Percentiles rank a stretch among this genome's conserved stretches.
Evolutionary conservation across 2,113 vertebrate genomes (phyloP).

Genomic region (Martes martes): DNA sequence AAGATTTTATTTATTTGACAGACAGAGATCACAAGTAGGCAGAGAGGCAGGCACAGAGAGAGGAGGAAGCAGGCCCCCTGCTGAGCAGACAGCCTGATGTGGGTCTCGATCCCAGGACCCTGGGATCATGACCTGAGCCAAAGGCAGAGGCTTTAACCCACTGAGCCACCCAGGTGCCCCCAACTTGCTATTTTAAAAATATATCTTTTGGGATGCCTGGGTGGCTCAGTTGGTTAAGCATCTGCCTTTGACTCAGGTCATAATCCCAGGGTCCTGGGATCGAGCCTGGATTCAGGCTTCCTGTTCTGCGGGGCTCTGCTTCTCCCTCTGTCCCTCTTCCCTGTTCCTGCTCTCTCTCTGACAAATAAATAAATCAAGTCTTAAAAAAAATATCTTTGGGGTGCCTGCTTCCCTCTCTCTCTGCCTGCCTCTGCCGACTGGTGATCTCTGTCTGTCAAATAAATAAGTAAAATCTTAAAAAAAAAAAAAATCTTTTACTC

Average conservation of each 20-base stretch:
- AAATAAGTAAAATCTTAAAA: not conserved
- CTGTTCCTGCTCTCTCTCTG: not conserved
- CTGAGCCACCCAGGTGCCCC: not conserved
- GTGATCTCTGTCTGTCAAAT: too few species aligned
- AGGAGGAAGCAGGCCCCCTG: too few species aligned
- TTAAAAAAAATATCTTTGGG: not conserved
- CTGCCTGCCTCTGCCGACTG: too few species aligned
- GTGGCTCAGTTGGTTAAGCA: not conserved
- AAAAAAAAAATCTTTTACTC: not conserved
- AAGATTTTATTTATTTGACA: too few species aligned
- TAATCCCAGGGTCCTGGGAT: not conserved
- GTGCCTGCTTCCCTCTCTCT: too few species aligned
- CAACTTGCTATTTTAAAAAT: not conserved
- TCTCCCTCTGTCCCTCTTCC: not conserved
- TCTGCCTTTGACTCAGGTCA: not conserved
- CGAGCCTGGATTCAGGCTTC: not conserved
- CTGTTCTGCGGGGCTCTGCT: not conserved
- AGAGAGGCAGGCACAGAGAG: too few species aligned
- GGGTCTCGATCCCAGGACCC: too few species aligned
- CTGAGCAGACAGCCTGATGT: too few species aligned
- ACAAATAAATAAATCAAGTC: not conserved
- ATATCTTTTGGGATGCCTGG: not conserved
- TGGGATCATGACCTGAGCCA: too few species aligned
- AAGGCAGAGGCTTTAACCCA: too few species aligned
- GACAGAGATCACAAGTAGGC: too few species aligned